Evolutionary conservation across 2,113 vertebrate genomes (phyloP).

Genomic region (Takifugu flavidus): DNA sequence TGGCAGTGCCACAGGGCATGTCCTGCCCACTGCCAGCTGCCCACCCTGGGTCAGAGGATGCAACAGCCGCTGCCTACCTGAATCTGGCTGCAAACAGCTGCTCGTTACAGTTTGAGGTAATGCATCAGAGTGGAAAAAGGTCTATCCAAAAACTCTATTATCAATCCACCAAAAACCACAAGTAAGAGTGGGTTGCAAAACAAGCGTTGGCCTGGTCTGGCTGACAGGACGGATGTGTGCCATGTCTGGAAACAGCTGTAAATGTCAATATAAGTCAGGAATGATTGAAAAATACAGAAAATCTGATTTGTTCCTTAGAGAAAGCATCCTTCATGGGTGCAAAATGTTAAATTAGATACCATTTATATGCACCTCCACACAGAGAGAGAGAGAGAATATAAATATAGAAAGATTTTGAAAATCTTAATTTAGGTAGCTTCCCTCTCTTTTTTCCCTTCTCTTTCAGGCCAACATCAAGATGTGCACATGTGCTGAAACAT

Average conservation of each 20-base stretch:
- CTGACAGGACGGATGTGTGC: no score
- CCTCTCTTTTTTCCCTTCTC: no score
- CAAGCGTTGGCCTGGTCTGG: background rate
- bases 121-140: conserved; percentile 25
- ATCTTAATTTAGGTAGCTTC: no score
- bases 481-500: background rate
- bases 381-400: no score
- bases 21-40: conserved; percentile 77
- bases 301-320: no score
- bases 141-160: conserved; percentile 24
- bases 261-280: no score
- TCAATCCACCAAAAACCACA: background rate
- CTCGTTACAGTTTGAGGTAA: conserved; percentile 21
- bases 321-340: no score
- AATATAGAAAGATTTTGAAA: no score
- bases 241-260: no score
- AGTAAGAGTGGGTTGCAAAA: background rate
- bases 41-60: conserved; percentile 58
- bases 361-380: no score
- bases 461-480: background rate
- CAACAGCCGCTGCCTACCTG: conserved; percentile 58
- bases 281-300: no score
- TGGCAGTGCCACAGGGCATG: conserved; percentile 78
- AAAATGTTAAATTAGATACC: no score
- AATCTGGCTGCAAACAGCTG: conserved; percentile 34